phyloP scores from a whole-genome alignment of 2,113 vertebrate species.

The Zosterops japonicus region DNA sequence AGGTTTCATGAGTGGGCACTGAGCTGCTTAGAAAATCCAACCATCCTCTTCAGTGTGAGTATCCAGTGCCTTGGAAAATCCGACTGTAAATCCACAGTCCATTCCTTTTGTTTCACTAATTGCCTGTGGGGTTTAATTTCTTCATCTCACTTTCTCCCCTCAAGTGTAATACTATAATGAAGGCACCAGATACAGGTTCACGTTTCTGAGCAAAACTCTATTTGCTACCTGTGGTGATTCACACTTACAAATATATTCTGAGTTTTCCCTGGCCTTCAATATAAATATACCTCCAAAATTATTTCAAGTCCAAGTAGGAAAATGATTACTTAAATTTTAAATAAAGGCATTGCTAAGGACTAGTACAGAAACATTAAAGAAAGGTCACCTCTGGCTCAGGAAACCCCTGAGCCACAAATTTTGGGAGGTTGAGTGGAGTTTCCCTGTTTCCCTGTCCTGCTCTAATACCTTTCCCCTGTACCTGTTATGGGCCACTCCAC shows the following conservation, averaged over 20 bases:
- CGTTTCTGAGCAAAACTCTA: background rate
- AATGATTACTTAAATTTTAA: conserved; percentile 19
- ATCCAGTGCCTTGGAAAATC: background rate
- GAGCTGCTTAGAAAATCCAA: background rate
- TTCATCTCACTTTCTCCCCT: conserved; percentile 4
- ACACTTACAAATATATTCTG: background rate
- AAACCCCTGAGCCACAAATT: background rate
- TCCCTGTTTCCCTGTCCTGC: background rate
- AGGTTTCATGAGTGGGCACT: background rate
- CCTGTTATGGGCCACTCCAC: background rate
- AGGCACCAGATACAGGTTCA: background rate
- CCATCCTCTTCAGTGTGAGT: background rate
- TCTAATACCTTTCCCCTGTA: background rate
- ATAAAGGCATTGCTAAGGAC: background rate
- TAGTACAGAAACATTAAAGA: background rate
- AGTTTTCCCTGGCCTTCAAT: background rate
- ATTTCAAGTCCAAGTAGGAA: background rate
- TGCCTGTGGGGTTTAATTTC: conserved; percentile 10
- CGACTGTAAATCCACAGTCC: background rate
- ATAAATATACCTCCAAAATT: background rate
- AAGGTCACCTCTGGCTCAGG: background rate
- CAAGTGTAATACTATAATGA: background rate
- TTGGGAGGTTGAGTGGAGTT: background rate
- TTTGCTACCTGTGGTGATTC: background rate
- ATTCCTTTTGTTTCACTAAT: conserved; percentile 13